phyloP scores from a whole-genome alignment of 2,888 invertebrate species.

The Chironomus tentans region DNA sequence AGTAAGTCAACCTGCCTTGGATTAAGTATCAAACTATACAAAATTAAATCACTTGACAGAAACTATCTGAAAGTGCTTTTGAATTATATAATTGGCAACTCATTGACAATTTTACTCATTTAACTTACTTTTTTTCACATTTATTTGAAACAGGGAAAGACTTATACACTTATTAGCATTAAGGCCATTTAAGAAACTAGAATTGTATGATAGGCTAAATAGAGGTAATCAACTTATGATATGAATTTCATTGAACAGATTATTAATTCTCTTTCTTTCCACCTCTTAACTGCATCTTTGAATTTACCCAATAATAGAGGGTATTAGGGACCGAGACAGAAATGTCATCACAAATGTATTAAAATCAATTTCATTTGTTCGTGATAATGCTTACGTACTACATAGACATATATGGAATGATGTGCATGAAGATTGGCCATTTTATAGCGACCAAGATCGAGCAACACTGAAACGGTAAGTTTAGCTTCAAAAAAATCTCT shows the following conservation, averaged over 20 bases:
- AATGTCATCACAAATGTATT: slow-evolving; percentile 66
- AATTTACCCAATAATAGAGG: slow-evolving; percentile 54
- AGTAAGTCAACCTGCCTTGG: no score
- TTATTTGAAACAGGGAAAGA: slow-evolving; percentile 64
- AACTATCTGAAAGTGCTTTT: background rate
- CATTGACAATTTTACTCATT: no score
- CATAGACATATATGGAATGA: slow-evolving; percentile 85
- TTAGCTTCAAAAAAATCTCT: background rate
- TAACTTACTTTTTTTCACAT: background rate
- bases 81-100: background rate
- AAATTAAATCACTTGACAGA: no score
- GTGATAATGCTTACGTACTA: slow-evolving; percentile 84
- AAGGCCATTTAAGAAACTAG: slow-evolving; percentile 88
- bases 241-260: no score
- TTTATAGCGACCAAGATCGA: slow-evolving; percentile 82
- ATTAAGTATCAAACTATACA: slow-evolving; percentile 29
- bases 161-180: slow-evolving; percentile 89
- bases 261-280: background rate
- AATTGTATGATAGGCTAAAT: slow-evolving; percentile 69
- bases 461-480: slow-evolving; percentile 72
- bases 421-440: slow-evolving; percentile 89
- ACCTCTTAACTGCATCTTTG: no score
- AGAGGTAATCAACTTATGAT: slow-evolving; percentile 51
- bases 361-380: slow-evolving; percentile 69
- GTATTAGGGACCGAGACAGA: slow-evolving; percentile 74